Percentiles rank a stretch among this genome's conserved stretches.
Conservation (phyloP, 2,888 invertebrate species). For the Lycaena phlaeas region DNA sequence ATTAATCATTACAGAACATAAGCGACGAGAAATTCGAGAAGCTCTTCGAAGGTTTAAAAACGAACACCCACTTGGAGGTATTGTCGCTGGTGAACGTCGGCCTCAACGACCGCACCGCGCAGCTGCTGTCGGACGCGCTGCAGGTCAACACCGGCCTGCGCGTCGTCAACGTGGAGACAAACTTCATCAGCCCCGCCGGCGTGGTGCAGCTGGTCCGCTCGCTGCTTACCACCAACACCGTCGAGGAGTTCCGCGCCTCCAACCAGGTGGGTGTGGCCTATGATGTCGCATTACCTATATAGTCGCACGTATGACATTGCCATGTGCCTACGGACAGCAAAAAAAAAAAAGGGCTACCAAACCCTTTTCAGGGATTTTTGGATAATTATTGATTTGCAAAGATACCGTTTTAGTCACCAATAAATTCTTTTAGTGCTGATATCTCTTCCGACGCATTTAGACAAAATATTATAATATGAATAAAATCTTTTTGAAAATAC, state of each 20-base stretch:
- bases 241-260: slow-evolving; percentile 96
- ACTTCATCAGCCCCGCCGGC: slow-evolving; percentile 93
- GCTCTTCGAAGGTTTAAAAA: slow-evolving; percentile 89
- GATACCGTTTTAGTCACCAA: no score
- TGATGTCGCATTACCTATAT: no score
- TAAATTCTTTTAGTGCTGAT: no score
- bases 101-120: slow-evolving; percentile 90
- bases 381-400: no score
- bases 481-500: no score
- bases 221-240: slow-evolving; percentile 86
- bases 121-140: slow-evolving; percentile 86
- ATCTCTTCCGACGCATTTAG: no score
- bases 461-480: no score
- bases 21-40: slow-evolving; percentile 95
- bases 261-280: slow-evolving; percentile 94
- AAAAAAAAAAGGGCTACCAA: no score
- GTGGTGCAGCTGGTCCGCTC: slow-evolving; percentile 90
- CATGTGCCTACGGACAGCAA: no score
- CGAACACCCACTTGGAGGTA: slow-evolving; percentile 93
- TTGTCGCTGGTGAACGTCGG: slow-evolving; percentile 95
- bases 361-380: no score
- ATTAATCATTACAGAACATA: slow-evolving; percentile 92
- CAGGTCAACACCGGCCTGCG: slow-evolving; percentile 84
- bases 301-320: no score
- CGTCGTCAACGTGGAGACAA: slow-evolving; percentile 95